Percentiles rank a stretch among this genome's conserved stretches.
These are phyloP conservation scores for Tetraodon nigroviridis DNA, from an alignment of 2,113 vertebrate species.

Conservation along the genomic window DNA sequence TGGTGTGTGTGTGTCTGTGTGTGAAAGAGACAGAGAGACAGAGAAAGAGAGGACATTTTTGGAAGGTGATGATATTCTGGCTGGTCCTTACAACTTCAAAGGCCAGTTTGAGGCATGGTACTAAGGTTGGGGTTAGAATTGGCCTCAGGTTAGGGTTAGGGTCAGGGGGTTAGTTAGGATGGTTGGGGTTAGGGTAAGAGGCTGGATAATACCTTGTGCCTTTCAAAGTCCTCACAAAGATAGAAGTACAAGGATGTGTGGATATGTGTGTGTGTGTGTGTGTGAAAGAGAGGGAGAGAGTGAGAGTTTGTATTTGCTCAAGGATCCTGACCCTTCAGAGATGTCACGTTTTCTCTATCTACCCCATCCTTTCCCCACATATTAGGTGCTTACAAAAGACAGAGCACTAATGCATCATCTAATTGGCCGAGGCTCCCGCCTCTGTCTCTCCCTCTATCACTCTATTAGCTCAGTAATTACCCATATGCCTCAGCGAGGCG, in stretches of 20 bases:
- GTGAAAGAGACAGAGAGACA: conserved; percentile 54
- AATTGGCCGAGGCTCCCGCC: conserved; percentile 99
- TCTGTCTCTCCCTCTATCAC: conserved; percentile 99
- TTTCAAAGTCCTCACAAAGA: too few relatives aligned
- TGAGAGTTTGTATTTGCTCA: conserved; percentile 79
- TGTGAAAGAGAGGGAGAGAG: conserved; percentile 20
- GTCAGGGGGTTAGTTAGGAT: too few relatives aligned
- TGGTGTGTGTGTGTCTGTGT: conserved; percentile 37
- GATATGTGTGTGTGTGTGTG: neutral
- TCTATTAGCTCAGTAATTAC: conserved; percentile 99
- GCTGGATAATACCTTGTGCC: too few relatives aligned
- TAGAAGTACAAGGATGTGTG: conserved; percentile 3
- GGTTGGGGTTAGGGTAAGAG: too few relatives aligned
- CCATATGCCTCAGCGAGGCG: conserved; percentile 97
- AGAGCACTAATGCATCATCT: conserved; percentile 99
- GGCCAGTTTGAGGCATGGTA: too few relatives aligned
- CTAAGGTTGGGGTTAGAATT: too few relatives aligned
- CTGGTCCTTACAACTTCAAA: too few relatives aligned
- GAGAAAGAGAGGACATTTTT: conserved; percentile 78
- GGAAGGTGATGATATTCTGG: too few relatives aligned
- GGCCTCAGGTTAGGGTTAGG: too few relatives aligned
- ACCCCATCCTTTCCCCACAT: conserved; percentile 97
- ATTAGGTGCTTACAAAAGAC: conserved; percentile 99
- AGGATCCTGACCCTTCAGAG: conserved; percentile 98
- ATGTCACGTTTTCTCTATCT: conserved; percentile 76